Base-by-base conservation (phyloP, 1,140 invertebrate species). In the Mesaphorura yosii region DNA sequence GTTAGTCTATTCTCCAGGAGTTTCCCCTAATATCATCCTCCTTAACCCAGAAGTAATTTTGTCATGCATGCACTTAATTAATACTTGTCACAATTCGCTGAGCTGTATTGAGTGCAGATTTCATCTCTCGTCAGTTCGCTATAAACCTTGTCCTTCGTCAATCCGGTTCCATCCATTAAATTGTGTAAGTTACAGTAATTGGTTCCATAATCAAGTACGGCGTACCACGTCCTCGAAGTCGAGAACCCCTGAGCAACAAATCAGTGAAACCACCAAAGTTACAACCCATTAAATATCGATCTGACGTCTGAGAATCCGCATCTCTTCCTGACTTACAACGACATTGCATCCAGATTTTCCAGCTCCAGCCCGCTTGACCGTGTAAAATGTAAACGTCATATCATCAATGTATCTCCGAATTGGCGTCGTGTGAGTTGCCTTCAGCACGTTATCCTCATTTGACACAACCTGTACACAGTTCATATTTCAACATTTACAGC, bases 161-260 rank as follows among this genome's bases (percentile, higher is more conserved):
- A 63, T 1, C 66, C 46, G 65, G 63, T 28, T 69, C 73, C 64
- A 63, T 63, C 68, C 12, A 75, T 66, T 22, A 75, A 61, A 58
- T 75, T 75, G 38, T 72, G 66, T 10, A 75, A 59, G 57, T 74
- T 75, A 51, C 73, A 75, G 58, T 73, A 75, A 64, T 75, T 75
- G n/a, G 70, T 73, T 12, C 72, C 68, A 59, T 68, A 71, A 59
- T 75, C 73, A 15, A 74, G 62, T 7, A 73, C 53, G 29, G 72
- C 72, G 62, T 70, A 74, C 66, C 69, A 73, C 2, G 65, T 63
- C 48, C 71, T 62, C 2, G 73, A 73, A 7, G 65, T 66, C 7
- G 72, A 73, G 47, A 64, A 66, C 6, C 69, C 73, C 70, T 74
- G 55, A n/a, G n/a, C n/a, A n/a, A n/a, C n/a, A n/a, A n/a, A n/a